Conservation (phyloP, 23 tunicate species). For the Phallusia fumigata region DNA sequence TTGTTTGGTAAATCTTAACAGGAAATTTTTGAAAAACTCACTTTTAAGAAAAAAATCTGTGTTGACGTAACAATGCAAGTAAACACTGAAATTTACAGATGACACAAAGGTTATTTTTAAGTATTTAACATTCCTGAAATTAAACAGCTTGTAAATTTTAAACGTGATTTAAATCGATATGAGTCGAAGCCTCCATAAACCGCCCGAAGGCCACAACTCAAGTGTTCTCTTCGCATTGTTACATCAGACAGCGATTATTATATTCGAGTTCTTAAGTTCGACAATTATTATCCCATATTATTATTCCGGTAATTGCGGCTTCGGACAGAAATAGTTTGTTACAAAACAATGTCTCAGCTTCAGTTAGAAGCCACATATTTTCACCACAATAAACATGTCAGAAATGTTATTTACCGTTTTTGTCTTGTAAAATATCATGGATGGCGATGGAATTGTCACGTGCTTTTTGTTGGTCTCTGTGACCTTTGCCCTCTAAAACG, state of each 20-base stretch:
- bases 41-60: no score
- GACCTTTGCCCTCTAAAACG: background rate
- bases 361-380: no score
- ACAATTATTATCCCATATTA: background rate
- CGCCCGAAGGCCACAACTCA: background rate
- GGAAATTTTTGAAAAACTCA: no score
- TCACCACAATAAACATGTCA: no score
- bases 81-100: background rate
- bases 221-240: background rate
- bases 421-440: constrained; percentile 16
- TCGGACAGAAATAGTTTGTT: background rate
- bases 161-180: background rate
- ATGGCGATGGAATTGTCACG: constrained; percentile 3
- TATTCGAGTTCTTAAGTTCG: background rate
- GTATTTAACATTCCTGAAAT: background rate
- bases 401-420: background rate
- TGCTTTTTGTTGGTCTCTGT: background rate
- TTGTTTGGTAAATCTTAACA: no score
- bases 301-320: background rate
- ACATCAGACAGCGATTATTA: constrained; percentile 7
- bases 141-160: no score
- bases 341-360: no score
- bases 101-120: background rate
- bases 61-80: no score
- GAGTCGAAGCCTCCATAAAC: background rate